Percentiles rank a stretch among this genome's conserved stretches.
These are phyloP conservation scores for Bucorvus abyssinicus DNA, from an alignment of 2,797 vertebrate species.

Conservation along the genomic window DNA sequence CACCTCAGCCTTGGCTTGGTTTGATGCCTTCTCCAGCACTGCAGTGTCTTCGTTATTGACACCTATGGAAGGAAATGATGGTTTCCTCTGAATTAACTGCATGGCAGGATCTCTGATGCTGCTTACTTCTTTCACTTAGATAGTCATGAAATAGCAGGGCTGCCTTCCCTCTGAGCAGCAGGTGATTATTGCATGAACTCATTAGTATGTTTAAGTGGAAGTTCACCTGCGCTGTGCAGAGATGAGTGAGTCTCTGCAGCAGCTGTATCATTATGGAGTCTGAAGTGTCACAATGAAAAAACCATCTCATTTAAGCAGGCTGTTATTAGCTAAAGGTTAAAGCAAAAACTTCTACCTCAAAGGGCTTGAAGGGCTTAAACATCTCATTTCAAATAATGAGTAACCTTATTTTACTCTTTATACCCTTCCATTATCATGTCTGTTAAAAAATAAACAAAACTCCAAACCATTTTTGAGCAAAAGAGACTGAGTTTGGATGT, in stretches of 20 bases:
- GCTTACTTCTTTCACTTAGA: neutral
- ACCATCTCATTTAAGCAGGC: neutral
- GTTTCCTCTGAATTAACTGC: neutral
- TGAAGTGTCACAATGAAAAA: neutral
- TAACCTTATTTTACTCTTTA: neutral
- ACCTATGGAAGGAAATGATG: neutral
- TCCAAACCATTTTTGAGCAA: neutral
- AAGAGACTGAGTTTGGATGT: neutral
- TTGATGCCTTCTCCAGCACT: neutral
- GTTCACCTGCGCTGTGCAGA: neutral
- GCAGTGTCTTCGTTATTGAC: neutral
- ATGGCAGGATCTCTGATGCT: neutral
- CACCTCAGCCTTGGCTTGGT: neutral
- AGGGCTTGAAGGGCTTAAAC: neutral
- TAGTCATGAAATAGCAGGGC: neutral
- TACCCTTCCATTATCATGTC: neutral
- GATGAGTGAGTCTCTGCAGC: neutral
- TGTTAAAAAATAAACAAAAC: neutral
- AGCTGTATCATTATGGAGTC: neutral
- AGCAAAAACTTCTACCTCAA: neutral
- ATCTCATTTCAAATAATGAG: neutral
- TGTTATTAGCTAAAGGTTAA: neutral
- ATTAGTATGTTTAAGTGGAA: neutral
- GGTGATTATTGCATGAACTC: neutral
- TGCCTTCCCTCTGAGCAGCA: neutral